Conservation (phyloP, 2,888 invertebrate species). For the Cheilosia variabilis region DNA sequence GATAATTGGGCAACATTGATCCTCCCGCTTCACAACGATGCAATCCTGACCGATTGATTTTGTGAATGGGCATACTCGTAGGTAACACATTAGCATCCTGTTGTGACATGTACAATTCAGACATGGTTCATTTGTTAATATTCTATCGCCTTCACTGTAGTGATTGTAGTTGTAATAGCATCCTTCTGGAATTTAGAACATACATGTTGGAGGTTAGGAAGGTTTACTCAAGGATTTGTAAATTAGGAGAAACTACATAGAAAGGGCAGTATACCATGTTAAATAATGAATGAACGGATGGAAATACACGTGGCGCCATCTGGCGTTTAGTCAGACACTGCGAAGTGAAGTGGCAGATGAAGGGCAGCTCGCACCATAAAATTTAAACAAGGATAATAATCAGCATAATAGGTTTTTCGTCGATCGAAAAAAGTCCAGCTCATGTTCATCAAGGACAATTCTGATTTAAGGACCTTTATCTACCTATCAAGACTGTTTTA, state of each 20-base stretch:
- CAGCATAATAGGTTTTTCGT: no score
- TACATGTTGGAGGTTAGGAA: neutral
- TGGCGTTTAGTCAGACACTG: no score
- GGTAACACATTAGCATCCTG: conserved; percentile 97
- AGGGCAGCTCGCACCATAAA: no score
- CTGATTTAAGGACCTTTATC: no score
- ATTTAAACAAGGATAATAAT: no score
- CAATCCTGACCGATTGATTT: conserved; percentile 97
- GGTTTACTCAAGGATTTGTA: neutral
- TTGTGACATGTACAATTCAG: conserved; percentile 98
- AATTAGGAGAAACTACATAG: neutral
- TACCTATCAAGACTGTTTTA: no score
- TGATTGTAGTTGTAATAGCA: conserved; percentile 98
- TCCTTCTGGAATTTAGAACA: conserved; percentile 85
- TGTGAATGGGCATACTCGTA: conserved; percentile 96
- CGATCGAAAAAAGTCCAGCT: no score
- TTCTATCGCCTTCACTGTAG: conserved; percentile 96
- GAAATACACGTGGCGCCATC: no score
- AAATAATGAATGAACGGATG: no score
- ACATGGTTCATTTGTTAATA: conserved; percentile 97
- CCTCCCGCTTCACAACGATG: conserved; percentile 93
- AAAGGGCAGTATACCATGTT: no score
- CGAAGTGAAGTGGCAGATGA: no score
- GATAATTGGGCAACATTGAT: conserved; percentile 96
- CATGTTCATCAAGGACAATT: no score